Conservation (phyloP, 53 echinoderm and acorn worm genomes). For the Patiria pectinifera region DNA sequence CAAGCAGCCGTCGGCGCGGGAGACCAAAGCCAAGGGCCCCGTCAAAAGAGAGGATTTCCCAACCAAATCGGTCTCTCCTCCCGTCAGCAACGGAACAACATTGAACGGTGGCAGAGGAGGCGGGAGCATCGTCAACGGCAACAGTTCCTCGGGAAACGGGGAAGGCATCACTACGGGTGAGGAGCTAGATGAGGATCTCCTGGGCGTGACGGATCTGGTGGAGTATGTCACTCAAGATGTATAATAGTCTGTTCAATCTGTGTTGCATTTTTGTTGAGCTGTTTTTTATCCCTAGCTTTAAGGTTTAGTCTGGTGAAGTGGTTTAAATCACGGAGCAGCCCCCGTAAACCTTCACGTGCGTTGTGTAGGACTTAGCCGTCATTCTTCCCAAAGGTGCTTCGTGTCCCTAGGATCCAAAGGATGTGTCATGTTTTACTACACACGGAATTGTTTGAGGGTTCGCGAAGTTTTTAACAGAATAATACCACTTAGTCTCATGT, state of each 20-base stretch:
- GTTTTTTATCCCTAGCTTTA: neutral
- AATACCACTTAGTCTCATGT: too few species aligned
- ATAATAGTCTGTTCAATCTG: slow-evolving; percentile 7
- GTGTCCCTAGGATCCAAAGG: too few species aligned
- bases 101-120: neutral
- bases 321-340: too few species aligned
- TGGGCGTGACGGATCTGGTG: slow-evolving; percentile 90
- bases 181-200: slow-evolving; percentile 80
- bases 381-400: too few species aligned
- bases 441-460: too few species aligned
- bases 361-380: too few species aligned
- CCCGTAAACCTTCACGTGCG: too few species aligned
- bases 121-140: slow-evolving; percentile 34
- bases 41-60: slow-evolving; percentile 33
- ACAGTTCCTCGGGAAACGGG: slow-evolving; percentile 12
- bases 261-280: neutral
- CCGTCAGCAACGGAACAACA: slow-evolving; percentile 36
- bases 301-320: neutral
- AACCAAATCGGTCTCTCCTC: slow-evolving; percentile 27
- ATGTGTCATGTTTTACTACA: too few species aligned
- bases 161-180: slow-evolving; percentile 23
- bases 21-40: slow-evolving; percentile 25
- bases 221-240: slow-evolving; percentile 91
- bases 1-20: neutral
- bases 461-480: too few species aligned